phyloP scores from a whole-genome alignment of 2,113 vertebrate genomes.

The Ochotona princeps region DNA sequence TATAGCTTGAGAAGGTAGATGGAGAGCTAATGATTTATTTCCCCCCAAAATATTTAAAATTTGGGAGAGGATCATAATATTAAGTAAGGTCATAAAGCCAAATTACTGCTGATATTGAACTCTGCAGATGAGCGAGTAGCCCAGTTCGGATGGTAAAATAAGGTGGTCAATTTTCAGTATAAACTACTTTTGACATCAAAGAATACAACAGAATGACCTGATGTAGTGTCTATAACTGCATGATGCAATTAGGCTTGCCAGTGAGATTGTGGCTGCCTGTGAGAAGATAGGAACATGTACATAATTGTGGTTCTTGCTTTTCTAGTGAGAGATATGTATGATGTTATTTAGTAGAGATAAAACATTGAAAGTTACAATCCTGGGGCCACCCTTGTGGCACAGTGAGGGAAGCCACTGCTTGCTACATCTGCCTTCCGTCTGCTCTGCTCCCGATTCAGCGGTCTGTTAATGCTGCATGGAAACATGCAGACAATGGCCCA shows the following conservation, averaged over 20 bases:
- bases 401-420: too few relatives aligned
- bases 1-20: not conserved
- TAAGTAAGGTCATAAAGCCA: not conserved
- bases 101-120: not conserved
- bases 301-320: not conserved
- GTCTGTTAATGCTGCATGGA: too few relatives aligned
- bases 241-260: not conserved
- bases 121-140: not conserved
- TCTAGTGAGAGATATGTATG: not conserved
- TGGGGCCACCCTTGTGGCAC: too few relatives aligned
- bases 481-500: too few relatives aligned
- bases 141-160: not conserved
- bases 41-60: not conserved
- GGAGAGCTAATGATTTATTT: not conserved
- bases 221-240: not conserved
- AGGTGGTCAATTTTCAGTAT: not conserved
- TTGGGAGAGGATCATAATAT: not conserved
- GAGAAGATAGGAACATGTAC: not conserved
- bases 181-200: not conserved
- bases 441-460: too few relatives aligned
- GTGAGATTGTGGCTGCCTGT: not conserved
- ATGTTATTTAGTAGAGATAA: conserved; percentile 29
- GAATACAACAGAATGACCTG: not conserved
- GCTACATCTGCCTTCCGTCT: too few relatives aligned
- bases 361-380: too few relatives aligned